phyloP scores from a whole-genome alignment of 1,140 invertebrate genomes.

The Sycobia sp. region DNA sequence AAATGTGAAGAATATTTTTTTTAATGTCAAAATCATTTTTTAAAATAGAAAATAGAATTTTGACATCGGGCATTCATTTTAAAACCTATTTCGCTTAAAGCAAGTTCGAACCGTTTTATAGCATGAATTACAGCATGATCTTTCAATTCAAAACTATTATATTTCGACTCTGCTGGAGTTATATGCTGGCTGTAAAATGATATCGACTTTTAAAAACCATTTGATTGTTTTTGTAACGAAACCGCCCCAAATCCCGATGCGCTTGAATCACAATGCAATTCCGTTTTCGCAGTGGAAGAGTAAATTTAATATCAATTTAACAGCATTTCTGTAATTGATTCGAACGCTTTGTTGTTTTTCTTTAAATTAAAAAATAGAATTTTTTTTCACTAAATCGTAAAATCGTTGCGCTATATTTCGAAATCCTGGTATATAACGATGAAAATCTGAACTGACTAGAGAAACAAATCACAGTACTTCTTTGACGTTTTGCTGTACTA shows the following conservation, averaged over 20 bases:
- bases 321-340: slow-evolving; percentile 5
- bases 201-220: background rate
- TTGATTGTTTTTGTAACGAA: background rate
- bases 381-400: slow-evolving; percentile 32
- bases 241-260: background rate
- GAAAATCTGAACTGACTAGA: no score
- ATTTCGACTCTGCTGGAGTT: background rate
- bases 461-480: no score
- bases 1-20: background rate
- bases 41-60: background rate
- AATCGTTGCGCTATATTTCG: slow-evolving; percentile 41
- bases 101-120: background rate
- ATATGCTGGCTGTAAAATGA: background rate
- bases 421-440: slow-evolving; percentile 25
- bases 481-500: no score
- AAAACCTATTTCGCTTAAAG: background rate
- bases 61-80: background rate
- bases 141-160: background rate
- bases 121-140: background rate
- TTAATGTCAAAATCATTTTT: no score
- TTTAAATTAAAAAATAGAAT: slow-evolving; percentile 35
- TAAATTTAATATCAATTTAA: slow-evolving; percentile 34
- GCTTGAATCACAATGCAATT: slow-evolving; percentile 30
- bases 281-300: slow-evolving; percentile 31
- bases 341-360: slow-evolving; percentile 18